Conservation (phyloP, 2,113 vertebrate species). For the Uria aalge region DNA sequence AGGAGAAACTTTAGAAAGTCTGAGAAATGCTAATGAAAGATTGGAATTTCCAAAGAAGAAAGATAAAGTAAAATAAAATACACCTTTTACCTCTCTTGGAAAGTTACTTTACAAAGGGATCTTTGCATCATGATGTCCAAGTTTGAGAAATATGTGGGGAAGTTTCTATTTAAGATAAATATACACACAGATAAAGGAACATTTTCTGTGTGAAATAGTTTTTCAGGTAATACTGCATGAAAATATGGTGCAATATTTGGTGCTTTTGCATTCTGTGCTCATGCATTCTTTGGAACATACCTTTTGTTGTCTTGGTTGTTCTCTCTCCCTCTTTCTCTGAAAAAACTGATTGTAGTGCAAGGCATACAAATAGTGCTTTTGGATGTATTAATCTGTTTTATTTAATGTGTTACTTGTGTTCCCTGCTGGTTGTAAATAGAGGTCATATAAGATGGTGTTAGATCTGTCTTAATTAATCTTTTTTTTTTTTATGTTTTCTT, state of each 20-base stretch:
- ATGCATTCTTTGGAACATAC: neutral
- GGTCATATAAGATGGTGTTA: neutral
- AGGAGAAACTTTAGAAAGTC: neutral
- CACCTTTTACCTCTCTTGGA: neutral
- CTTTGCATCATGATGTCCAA: neutral
- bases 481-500: neutral
- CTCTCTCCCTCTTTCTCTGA: neutral
- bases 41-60: neutral
- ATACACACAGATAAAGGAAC: neutral
- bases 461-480: neutral
- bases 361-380: neutral
- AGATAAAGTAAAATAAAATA: neutral
- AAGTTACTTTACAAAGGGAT: neutral
- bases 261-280: neutral
- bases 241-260: fast-evolving
- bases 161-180: neutral
- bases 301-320: neutral
- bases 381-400: neutral
- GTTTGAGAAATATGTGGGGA: neutral
- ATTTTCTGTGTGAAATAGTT: neutral
- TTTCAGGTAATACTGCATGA: neutral
- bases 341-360: neutral
- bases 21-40: neutral
- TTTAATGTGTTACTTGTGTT: neutral
- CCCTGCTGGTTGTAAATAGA: neutral